Base-by-base conservation (phyloP, 64 coral and sea anemone genomes). In the Pocillopora verrucosa region DNA sequence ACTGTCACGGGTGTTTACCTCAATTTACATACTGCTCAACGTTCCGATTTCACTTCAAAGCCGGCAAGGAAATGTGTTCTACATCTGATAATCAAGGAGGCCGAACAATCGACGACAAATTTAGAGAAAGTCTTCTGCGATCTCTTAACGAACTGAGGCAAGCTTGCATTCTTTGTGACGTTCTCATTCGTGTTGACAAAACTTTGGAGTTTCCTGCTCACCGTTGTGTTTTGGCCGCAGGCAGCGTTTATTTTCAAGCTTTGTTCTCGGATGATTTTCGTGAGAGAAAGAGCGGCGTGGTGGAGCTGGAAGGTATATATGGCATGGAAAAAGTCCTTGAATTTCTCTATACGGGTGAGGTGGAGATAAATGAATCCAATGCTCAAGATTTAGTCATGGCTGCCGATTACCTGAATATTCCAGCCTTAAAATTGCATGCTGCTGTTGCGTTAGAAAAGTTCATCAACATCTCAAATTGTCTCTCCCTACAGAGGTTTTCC, bases 331-430 rank as follows among this genome's bases (percentile, higher is more conserved):
- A 88, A 58, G 91, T 93, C 0, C 60, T 93, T 73, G 26, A 87
- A 34, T 93, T 81, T 56, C 80, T 93, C 36, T 93, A 93, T 17
- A 82, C 58, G 14, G 91, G 91, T 14, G 86, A 87, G 36, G 65
- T 86, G 36, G 37, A 72, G 13, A 60, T 90, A 7, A 19, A 86
- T 11, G n/a, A 70, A 16, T 63, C 56, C 5, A 90, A 86, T 60
- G 88, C 88, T 9, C 65, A 73, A 80, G 79, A 86, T 24, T 51
- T 94, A 12, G 20, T 94, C 58, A 60, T 69, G 30, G 92, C 81
- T 3, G 88, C 80, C 7, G 92, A 94, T 69, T 94, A 90, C 36
- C 85, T 94, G n/a, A 10, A 86, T 9, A 94, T 94, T 36, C 88
- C 88, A 79, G 85, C 88, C 56, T 86, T 90, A 59, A 90, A 94